Percentiles rank a stretch among this genome's conserved stretches.
phyloP scores from a whole-genome alignment of 2,888 invertebrate genomes.

The Meandrusa payeni region DNA sequence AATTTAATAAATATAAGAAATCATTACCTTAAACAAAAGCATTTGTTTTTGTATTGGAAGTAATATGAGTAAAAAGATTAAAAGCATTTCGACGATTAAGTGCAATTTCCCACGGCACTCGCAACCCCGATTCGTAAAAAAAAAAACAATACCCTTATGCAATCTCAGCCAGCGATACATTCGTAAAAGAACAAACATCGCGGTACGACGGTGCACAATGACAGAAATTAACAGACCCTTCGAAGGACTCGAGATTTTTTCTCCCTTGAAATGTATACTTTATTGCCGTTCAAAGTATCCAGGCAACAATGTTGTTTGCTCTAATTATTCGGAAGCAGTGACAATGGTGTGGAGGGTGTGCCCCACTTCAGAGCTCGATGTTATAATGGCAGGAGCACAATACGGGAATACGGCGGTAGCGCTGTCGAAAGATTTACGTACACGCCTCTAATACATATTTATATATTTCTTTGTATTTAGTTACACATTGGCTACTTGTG shows the following conservation, averaged over 20 bases:
- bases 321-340: constrained; percentile 77
- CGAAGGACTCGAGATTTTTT: constrained; percentile 60
- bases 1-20: too few species aligned
- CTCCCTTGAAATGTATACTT: constrained; percentile 73
- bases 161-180: constrained; percentile 45
- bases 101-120: constrained; percentile 69
- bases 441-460: constrained; percentile 76
- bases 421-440: constrained; percentile 50
- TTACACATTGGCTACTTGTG: constrained; percentile 23
- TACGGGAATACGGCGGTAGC: constrained; percentile 58
- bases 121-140: constrained; percentile 39
- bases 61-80: too few species aligned
- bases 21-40: too few species aligned
- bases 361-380: constrained; percentile 59
- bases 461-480: constrained; percentile 44
- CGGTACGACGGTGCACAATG: constrained; percentile 58
- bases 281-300: constrained; percentile 52
- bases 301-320: constrained; percentile 54
- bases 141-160: constrained; percentile 49
- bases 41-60: too few species aligned
- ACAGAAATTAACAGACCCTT: constrained; percentile 71
- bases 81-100: too few species aligned
- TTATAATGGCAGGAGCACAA: constrained; percentile 64
- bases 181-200: constrained; percentile 51
- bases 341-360: constrained; percentile 69